Evolutionary conservation across 1,140 invertebrate species (phyloP).

Genomic region (Neuroterus valhalla): DNA sequence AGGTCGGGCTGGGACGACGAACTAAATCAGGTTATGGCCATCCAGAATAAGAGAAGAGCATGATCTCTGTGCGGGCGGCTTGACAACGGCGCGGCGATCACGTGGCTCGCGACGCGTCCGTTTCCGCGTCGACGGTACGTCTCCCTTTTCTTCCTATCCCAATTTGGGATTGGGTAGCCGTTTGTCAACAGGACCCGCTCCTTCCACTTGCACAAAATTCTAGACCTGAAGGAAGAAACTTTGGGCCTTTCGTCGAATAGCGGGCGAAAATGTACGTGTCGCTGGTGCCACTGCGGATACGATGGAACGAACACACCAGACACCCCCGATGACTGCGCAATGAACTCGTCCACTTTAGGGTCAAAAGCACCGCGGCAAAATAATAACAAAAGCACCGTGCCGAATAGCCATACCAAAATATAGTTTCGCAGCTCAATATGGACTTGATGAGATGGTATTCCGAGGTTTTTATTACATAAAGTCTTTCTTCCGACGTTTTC

Average conservation of each 20-base stretch:
- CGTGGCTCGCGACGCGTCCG: constrained; percentile 39
- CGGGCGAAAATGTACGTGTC: constrained; percentile 27
- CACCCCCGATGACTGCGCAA: constrained; percentile 59
- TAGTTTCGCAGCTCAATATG: constrained; percentile 2
- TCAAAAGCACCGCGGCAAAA: constrained; percentile 69
- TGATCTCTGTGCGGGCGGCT: neutral
- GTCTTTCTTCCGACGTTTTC: neutral
- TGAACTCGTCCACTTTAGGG: constrained; percentile 70
- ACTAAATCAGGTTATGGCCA: constrained; percentile 12
- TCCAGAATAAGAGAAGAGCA: neutral
- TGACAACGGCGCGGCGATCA: constrained; percentile 23
- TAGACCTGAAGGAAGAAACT: neutral
- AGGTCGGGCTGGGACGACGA: neutral
- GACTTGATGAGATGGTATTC: neutral
- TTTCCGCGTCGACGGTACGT: constrained; percentile 27
- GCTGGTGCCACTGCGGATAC: constrained; percentile 40
- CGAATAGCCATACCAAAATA: neutral
- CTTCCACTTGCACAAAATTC: constrained; percentile 17
- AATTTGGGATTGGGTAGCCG: constrained; percentile 36
- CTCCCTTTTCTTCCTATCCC: constrained; percentile 35
- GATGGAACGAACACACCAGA: constrained; percentile 46
- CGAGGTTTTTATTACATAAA: neutral
- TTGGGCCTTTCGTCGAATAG: constrained; percentile 7
- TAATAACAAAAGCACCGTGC: constrained; percentile 35
- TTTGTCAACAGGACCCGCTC: constrained; percentile 35